Evolutionary conservation across 2,888 invertebrate genomes (phyloP).

Genomic region (Blastobasis lacticolella): DNA sequence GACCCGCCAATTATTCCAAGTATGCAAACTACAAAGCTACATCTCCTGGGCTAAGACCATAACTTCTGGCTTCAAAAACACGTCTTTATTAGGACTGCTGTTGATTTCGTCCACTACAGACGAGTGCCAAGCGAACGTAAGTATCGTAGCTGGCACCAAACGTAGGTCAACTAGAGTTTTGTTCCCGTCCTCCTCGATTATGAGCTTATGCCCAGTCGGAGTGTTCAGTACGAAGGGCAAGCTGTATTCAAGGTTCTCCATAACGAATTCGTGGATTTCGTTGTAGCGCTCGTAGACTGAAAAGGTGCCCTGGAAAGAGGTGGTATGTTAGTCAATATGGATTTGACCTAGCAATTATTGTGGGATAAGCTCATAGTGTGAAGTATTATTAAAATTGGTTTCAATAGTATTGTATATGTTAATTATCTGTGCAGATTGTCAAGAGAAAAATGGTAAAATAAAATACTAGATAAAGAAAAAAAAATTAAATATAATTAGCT

Average conservation of each 20-base stretch:
- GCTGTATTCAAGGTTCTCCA: slow-evolving; percentile 81
- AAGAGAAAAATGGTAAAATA: too few species aligned
- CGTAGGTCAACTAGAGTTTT: slow-evolving; percentile 84
- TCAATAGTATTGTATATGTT: too few species aligned
- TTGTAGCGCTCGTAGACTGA: slow-evolving; percentile 85
- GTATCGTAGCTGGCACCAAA: slow-evolving; percentile 87
- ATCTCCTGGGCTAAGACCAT: slow-evolving; percentile 79
- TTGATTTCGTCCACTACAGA: slow-evolving; percentile 65
- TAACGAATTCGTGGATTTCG: slow-evolving; percentile 85
- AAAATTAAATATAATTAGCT: too few species aligned
- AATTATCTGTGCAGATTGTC: too few species aligned
- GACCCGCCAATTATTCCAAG: neutral
- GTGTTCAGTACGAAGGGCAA: slow-evolving; percentile 81
- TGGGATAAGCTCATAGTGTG: too few species aligned
- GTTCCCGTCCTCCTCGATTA: slow-evolving; percentile 77
- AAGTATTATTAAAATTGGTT: too few species aligned
- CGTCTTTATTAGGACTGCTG: slow-evolving; percentile 68
- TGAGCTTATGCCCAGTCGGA: slow-evolving; percentile 78
- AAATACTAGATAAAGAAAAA: too few species aligned
- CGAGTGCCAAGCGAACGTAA: slow-evolving; percentile 82
- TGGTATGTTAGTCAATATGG: neutral
- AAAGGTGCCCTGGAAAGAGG: slow-evolving; percentile 85
- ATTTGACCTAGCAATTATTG: too few species aligned
- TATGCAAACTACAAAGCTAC: slow-evolving; percentile 21
- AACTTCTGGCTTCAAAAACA: slow-evolving; percentile 85